A percentile compares a stretch with the other conserved stretches of the same genome.
phyloP scores from a whole-genome alignment of 2,113 vertebrate species.

The Naja naja region DNA sequence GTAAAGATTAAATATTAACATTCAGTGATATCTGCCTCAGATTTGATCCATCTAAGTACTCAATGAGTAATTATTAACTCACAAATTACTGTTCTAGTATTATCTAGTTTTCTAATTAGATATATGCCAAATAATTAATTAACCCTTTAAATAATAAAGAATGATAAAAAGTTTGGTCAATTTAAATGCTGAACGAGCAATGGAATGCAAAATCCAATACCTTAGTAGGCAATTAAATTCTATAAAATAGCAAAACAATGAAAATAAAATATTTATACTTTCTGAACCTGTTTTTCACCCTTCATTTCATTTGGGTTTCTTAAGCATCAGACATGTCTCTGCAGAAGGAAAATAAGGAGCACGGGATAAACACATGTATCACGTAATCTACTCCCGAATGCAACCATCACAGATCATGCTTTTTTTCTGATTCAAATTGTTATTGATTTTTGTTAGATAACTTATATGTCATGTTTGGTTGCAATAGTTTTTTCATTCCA shows the following conservation, averaged over 20 bases:
- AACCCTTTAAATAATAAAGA: background rate
- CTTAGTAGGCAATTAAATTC: background rate
- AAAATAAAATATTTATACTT: background rate
- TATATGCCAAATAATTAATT: background rate
- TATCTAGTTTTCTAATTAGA: background rate
- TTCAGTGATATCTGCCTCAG: background rate
- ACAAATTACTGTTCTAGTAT: background rate
- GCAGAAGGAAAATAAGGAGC: background rate
- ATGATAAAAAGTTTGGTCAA: background rate
- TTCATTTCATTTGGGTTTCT: background rate
- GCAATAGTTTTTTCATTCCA: background rate
- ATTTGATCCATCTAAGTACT: background rate
- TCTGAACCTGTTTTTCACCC: background rate
- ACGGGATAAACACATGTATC: background rate
- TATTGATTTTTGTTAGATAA: background rate
- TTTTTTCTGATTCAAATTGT: background rate
- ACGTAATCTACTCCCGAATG: background rate
- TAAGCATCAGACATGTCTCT: background rate
- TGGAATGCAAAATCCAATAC: background rate
- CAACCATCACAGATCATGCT: background rate
- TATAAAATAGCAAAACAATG: background rate
- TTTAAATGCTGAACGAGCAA: conserved; percentile 3
- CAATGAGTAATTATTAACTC: conserved; percentile 8
- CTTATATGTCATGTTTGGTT: background rate
- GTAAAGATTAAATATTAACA: conserved; percentile 15